phyloP scores from a whole-genome alignment of 1,140 invertebrate genomes.

The Gryllus bimaculatus region DNA sequence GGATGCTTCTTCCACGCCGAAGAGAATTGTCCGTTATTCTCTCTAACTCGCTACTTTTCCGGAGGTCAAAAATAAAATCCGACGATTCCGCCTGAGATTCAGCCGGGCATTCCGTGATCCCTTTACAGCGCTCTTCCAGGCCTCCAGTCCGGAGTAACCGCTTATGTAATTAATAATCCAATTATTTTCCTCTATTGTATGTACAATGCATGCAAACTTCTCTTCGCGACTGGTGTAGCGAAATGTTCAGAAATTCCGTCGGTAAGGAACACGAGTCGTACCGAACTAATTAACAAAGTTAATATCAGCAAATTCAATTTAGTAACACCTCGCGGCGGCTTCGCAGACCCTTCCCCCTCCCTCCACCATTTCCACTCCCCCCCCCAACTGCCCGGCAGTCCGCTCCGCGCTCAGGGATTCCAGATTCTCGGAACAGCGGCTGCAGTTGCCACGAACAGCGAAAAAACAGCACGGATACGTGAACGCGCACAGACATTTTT shows the following conservation, averaged over 20 bases:
- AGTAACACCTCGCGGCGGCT: background rate
- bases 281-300: background rate
- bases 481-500: no score
- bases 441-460: background rate
- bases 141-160: no score
- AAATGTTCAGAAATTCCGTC: background rate
- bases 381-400: background rate
- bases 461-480: no score
- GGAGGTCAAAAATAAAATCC: background rate
- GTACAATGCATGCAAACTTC: background rate
- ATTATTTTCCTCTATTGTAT: background rate
- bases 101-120: no score
- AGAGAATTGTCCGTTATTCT: background rate
- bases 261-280: background rate
- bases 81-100: background rate
- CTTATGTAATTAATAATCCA: background rate
- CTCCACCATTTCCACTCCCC: background rate
- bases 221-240: background rate
- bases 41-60: background rate
- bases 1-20: background rate
- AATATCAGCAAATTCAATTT: constrained; percentile 6
- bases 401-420: background rate
- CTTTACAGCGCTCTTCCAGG: no score
- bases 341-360: no score
- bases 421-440: background rate